These are phyloP conservation scores for Agriopis leucophaearia DNA, from an alignment of 2,888 invertebrate species.

Conservation along the genomic window DNA sequence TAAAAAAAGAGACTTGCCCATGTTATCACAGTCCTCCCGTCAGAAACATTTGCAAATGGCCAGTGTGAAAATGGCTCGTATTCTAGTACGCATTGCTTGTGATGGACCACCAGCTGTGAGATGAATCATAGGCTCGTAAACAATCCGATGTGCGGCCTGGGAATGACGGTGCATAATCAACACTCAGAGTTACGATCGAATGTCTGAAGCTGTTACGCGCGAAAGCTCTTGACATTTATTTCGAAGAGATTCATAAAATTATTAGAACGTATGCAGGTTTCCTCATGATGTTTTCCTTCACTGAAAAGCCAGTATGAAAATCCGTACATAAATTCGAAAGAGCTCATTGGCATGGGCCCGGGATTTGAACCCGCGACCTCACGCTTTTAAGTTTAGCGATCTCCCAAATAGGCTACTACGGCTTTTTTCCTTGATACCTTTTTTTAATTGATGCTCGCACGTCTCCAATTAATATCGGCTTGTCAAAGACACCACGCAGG, in stretches of 20 bases:
- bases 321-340: too few species aligned
- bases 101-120: slow-evolving; percentile 24
- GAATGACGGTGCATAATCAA: slow-evolving; percentile 21
- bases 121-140: slow-evolving; percentile 26
- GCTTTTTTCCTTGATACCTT: not conserved
- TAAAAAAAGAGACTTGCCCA: too few species aligned
- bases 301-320: too few species aligned
- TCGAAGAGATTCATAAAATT: slow-evolving; percentile 1
- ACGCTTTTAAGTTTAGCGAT: too few species aligned
- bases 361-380: too few species aligned
- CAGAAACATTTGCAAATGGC: not conserved
- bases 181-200: not conserved
- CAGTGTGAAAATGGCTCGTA: not conserved
- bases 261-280: too few species aligned
- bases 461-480: slow-evolving; percentile 6
- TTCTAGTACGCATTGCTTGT: not conserved
- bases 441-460: not conserved
- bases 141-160: slow-evolving; percentile 5
- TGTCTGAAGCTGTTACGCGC: not conserved
- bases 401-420: too few species aligned
- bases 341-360: too few species aligned
- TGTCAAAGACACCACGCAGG: slow-evolving; percentile 9
- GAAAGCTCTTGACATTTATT: not conserved
- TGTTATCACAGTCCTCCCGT: too few species aligned
- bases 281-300: too few species aligned